Conservation (phyloP, 2,888 invertebrate genomes). For the Patella pellucida region DNA sequence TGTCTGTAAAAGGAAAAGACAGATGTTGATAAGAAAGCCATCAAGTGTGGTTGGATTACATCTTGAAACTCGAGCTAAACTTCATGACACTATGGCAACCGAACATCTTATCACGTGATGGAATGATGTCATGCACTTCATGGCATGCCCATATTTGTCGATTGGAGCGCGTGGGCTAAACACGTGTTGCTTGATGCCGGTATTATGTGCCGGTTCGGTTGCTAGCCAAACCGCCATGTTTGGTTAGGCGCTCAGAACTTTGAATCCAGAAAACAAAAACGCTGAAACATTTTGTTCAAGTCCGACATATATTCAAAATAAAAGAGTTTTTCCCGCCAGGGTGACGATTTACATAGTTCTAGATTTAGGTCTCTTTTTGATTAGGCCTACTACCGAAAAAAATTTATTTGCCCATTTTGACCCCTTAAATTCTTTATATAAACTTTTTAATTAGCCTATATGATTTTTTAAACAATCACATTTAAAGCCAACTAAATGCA, state of each 20-base stretch:
- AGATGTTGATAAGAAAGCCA: not conserved
- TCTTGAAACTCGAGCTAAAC: not conserved
- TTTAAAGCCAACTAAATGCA: too few species aligned
- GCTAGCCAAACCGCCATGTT: not conserved
- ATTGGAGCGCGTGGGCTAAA: not conserved
- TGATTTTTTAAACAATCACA: too few species aligned
- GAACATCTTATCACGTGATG: not conserved
- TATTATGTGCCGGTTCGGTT: not conserved
- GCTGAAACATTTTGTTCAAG: too few species aligned
- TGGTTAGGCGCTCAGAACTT: not conserved
- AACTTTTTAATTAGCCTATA: too few species aligned
- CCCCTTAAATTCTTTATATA: too few species aligned
- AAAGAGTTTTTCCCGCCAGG: too few species aligned
- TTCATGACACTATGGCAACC: slow-evolving; percentile 1
- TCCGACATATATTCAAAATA: too few species aligned
- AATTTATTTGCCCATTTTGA: too few species aligned
- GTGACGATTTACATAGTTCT: too few species aligned
- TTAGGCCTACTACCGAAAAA: too few species aligned
- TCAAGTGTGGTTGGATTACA: not conserved
- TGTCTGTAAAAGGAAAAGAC: slow-evolving; percentile 6
- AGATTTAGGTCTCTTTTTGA: too few species aligned
- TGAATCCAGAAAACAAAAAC: too few species aligned
- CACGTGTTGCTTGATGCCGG: not conserved
- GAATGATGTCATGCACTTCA: slow-evolving; percentile 10
- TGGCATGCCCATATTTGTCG: slow-evolving; percentile 8